phyloP scores from a whole-genome alignment of 2,113 vertebrate species.

The Edolisoma coerulescens region DNA sequence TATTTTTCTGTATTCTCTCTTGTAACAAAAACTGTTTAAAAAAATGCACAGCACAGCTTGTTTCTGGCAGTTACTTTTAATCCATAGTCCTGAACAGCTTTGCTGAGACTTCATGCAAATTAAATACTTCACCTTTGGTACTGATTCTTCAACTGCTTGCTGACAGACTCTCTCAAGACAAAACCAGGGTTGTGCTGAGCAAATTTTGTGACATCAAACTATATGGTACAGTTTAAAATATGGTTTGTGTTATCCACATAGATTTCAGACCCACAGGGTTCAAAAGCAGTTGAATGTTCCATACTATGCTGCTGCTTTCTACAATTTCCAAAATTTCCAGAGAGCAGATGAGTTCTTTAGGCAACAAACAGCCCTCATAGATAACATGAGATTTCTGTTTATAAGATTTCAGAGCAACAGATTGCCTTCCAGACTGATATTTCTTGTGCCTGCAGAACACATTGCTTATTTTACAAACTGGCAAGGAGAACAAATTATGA shows the following conservation, averaged over 20 bases:
- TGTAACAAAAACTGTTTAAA: not conserved
- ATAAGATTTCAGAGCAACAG: not conserved
- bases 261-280: not conserved
- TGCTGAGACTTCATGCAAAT: not conserved
- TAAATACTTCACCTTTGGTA: not conserved
- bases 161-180: not conserved
- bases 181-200: not conserved
- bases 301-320: not conserved
- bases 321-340: not conserved
- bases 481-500: conserved; percentile 4
- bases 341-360: not conserved
- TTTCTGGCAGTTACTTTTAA: not conserved
- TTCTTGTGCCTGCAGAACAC: not conserved
- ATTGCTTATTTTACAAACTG: not conserved
- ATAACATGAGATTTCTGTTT: not conserved
- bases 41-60: not conserved
- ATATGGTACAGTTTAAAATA: not conserved
- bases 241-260: not conserved
- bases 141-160: not conserved
- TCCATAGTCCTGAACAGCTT: not conserved
- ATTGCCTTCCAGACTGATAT: not conserved
- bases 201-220: not conserved
- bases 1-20: not conserved
- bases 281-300: not conserved
- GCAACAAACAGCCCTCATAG: not conserved